Evolutionary conservation across 2,888 invertebrate genomes (phyloP), one percentile per base, ranked within the genome.

Genomic region (Linyphia triangularis): DNA sequence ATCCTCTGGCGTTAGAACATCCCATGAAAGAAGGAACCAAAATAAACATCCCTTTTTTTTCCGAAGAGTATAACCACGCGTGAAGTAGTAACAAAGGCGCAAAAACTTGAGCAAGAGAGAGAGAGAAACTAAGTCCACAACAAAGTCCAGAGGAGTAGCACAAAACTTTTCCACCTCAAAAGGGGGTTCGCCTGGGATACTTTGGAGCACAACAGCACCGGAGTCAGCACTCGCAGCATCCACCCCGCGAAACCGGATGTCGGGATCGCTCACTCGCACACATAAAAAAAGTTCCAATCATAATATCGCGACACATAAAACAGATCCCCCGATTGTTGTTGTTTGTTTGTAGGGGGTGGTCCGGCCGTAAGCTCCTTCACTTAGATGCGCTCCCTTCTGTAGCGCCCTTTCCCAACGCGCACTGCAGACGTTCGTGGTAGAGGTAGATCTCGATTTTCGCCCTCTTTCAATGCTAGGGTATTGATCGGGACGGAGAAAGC

Each of bases 381-480:
- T 72, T 65, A 28, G 65, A 72, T 61, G 57, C 83, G 63, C 83
- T 73, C 43, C 65, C 75, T 37, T 75, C 79, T 88, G 81, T 81
- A 59, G 86, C 75, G 75, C 33, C 75, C 86, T 75, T 24, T 88
- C 73, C 86, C 67, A 30, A 75, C 86, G 86, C 86, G 86, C 86
- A 88, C 86, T 88, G 86, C 86, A 88, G 86, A 86, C 86, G 73
- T 86, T 37, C 75, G 67, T 63, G 85, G 86, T 86, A 86, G 86
- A 86, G 81, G 86, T 86, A 86, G 75, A 86, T 75, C 37, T 67
- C 19, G 40, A 72, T 40, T 40, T 75, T 75, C 81, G 75, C 75
- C 86, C 75, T 79, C 63, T 79, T 86, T 86, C 63, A 81, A 72
- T 88, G 81, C 86, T 63, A 67, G 79, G 28, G 59, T 88, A 88